These are phyloP conservation scores for Pocillopora verrucosa DNA, from an alignment of 64 coral and sea anemone species.

Conservation along the genomic window DNA sequence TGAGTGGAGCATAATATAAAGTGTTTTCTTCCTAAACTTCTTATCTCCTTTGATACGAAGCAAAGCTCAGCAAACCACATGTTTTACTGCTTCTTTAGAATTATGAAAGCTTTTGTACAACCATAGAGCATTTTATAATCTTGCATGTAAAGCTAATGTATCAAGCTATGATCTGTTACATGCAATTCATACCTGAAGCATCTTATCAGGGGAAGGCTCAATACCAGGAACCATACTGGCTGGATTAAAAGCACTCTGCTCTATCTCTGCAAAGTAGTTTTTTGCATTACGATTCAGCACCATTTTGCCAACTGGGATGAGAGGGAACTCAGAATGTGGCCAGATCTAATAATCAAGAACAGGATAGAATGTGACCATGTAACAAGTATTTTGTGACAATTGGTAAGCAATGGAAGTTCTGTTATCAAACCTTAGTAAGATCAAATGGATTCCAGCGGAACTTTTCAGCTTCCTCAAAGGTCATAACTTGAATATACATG, in stretches of 20 bases:
- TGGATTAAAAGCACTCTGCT: conserved; percentile 93
- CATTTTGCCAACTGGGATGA: conserved; percentile 85
- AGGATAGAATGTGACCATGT: neutral
- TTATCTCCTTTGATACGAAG: too few species aligned
- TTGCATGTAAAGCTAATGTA: too few species aligned
- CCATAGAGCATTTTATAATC: too few species aligned
- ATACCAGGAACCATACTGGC: conserved; percentile 88
- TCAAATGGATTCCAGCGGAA: conserved; percentile 88
- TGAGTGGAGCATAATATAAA: too few species aligned
- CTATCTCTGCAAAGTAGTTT: conserved; percentile 94
- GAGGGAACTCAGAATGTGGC: conserved; percentile 75
- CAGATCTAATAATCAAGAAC: conserved; percentile 58
- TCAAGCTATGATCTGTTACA: neutral
- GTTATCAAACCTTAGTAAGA: conserved; percentile 74
- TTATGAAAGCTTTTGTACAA: too few species aligned
- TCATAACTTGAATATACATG: conserved; percentile 94
- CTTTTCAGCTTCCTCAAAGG: conserved; percentile 83
- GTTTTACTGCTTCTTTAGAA: too few species aligned
- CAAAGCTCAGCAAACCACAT: too few species aligned
- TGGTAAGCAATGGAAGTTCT: neutral
- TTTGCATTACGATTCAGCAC: conserved; percentile 77
- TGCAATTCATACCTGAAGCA: conserved; percentile 77
- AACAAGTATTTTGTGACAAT: neutral
- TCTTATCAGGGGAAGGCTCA: conserved; percentile 94
- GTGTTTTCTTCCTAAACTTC: too few species aligned